Conservation (phyloP, 2,113 vertebrate species). For the Clinocottus analis region DNA sequence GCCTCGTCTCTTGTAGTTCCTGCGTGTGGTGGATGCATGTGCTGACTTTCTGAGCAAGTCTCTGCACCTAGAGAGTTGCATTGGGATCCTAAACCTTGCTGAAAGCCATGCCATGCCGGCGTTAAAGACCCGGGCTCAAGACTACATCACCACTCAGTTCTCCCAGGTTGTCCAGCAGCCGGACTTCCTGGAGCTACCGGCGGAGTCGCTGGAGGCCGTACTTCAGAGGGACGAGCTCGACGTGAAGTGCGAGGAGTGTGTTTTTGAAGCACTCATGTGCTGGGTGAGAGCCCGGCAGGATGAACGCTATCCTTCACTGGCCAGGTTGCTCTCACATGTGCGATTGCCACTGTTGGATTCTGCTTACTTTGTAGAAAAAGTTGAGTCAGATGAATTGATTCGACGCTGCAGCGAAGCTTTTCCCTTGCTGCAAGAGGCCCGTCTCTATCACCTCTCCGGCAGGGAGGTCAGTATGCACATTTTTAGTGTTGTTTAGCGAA, state of each 20-base stretch:
- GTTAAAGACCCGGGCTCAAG: constrained; percentile 86
- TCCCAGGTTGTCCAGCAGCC: constrained; percentile 87
- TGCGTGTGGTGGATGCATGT: constrained; percentile 93
- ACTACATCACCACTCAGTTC: constrained; percentile 92
- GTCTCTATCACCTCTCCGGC: constrained; percentile 93
- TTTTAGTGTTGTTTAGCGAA: background rate
- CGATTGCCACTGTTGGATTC: constrained; percentile 93
- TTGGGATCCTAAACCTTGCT: constrained; percentile 91
- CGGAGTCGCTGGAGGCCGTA: constrained; percentile 84
- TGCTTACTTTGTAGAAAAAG: constrained; percentile 93
- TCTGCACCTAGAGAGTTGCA: constrained; percentile 91
- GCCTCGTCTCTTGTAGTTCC: constrained; percentile 83
- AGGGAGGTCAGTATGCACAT: constrained; percentile 85
- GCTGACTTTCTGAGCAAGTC: constrained; percentile 90
- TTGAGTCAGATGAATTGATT: constrained; percentile 91
- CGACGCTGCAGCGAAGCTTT: constrained; percentile 90
- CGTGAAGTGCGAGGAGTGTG: constrained; percentile 90
- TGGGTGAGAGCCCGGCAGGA: constrained; percentile 88
- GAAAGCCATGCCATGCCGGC: constrained; percentile 87
- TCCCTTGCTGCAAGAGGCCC: constrained; percentile 92
- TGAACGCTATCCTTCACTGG: constrained; percentile 84
- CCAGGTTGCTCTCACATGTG: constrained; percentile 84
- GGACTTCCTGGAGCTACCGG: constrained; percentile 91
- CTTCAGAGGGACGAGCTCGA: constrained; percentile 90
- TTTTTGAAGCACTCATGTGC: constrained; percentile 90